phyloP scores from a whole-genome alignment of 2,888 invertebrate species.

The Agrochola circellaris region DNA sequence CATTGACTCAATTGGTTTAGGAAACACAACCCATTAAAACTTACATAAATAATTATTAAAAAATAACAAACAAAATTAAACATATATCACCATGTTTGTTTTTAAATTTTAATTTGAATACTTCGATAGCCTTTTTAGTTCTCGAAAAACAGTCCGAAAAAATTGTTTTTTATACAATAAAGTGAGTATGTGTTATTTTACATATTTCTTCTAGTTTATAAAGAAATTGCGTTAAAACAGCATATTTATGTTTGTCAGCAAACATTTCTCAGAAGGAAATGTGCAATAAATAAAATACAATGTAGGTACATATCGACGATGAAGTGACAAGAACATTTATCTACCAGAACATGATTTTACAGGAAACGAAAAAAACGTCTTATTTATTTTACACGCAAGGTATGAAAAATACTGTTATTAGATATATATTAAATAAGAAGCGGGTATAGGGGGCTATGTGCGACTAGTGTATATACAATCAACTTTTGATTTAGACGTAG shows the following conservation, averaged over 20 bases:
- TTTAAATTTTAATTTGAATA: constrained; percentile 27
- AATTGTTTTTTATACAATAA: constrained; percentile 20
- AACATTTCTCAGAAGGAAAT: constrained; percentile 11
- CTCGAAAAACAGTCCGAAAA: constrained; percentile 26
- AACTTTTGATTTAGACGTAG: too few species aligned
- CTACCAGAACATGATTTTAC: too few species aligned
- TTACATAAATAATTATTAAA: constrained; percentile 22
- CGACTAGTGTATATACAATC: too few species aligned
- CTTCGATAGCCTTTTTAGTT: constrained; percentile 52
- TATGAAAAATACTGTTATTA: too few species aligned
- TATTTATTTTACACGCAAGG: too few species aligned
- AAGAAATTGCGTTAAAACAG: background rate
- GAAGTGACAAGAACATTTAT: too few species aligned
- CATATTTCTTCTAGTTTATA: constrained; percentile 1
- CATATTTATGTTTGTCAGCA: constrained; percentile 7
- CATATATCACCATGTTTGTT: constrained; percentile 31
- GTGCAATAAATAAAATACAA: constrained; percentile 12
- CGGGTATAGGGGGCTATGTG: too few species aligned
- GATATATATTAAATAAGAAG: too few species aligned
- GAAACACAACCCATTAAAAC: constrained; percentile 64
- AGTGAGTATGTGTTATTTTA: background rate
- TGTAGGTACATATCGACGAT: background rate
- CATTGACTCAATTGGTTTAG: constrained; percentile 50
- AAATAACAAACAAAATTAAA: constrained; percentile 38
- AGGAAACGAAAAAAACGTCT: too few species aligned